Evolutionary conservation across 2,797 vertebrate species (phyloP).

Genomic region (Takifugu rubripes): DNA sequence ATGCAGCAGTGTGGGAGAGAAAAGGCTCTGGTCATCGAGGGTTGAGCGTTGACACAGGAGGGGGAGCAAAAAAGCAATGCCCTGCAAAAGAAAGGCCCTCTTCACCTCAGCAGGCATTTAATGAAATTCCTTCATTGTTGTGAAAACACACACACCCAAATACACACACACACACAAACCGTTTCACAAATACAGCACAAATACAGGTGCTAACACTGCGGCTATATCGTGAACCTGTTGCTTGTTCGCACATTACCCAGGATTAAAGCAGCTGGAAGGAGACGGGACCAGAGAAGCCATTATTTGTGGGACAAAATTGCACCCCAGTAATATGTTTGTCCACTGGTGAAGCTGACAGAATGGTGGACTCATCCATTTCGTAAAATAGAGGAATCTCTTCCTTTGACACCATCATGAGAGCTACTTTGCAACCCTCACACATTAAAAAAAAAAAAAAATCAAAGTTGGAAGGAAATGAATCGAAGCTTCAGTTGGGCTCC

Average conservation of each 20-base stretch:
- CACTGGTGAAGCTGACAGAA: slow-evolving; percentile 52
- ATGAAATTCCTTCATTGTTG: slow-evolving; percentile 78
- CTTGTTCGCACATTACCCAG: slow-evolving; percentile 73
- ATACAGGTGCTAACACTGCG: slow-evolving; percentile 56
- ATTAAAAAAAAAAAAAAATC: slow-evolving; percentile 34
- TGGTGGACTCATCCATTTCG: slow-evolving; percentile 34
- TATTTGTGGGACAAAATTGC: slow-evolving; percentile 68
- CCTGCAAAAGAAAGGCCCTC: slow-evolving; percentile 63
- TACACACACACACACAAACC: slow-evolving; percentile 15
- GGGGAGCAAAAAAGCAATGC: slow-evolving; percentile 22
- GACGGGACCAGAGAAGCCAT: slow-evolving; percentile 43
- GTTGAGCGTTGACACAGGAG: slow-evolving; percentile 34
- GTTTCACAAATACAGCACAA: slow-evolving; percentile 1
- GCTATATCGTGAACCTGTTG: slow-evolving; percentile 56
- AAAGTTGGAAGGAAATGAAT: slow-evolving; percentile 68
- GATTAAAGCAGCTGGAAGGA: slow-evolving; percentile 65
- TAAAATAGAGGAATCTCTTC: slow-evolving; percentile 45
- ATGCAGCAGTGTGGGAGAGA: slow-evolving; percentile 48
- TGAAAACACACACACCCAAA: slow-evolving; percentile 63
- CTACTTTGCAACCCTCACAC: slow-evolving; percentile 58
- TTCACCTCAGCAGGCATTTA: slow-evolving; percentile 69
- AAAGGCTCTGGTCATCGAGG: slow-evolving; percentile 31
- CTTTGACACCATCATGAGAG: slow-evolving; percentile 62
- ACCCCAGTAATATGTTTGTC: slow-evolving; percentile 62
- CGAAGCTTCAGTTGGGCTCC: slow-evolving; percentile 57